Evolutionary conservation across 2,888 invertebrate genomes (phyloP), one percentile per base, ranked within the genome.

Genomic region (Zhuqinia jingwanae): DNA sequence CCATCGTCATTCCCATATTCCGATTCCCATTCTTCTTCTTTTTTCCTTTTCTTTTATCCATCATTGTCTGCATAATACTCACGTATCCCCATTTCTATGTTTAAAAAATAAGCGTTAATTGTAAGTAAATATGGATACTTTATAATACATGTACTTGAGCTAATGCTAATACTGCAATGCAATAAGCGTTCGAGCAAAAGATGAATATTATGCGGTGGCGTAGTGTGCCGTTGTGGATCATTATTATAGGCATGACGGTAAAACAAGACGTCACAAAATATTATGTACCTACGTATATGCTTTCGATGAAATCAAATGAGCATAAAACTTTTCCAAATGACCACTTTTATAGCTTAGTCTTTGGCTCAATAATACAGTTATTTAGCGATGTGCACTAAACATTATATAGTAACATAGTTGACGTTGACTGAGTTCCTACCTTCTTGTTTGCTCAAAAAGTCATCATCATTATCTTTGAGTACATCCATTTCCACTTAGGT

Each of bases 271-370:
- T 65, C 60, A 25, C 65, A 36, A 30, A 65, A 17, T 22, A 58
- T 20, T 58, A 11, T 65, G 65, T 17, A 2, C 17, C 36, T 65
- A 22, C 8, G n/a, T 11, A 25, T 17, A 5, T 65, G 36, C 17
- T 22, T 11, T 58, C 13, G 56, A 60, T 58, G 13, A 20, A 25
- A 25, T 25, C 6, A 5, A 56, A 58, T 58, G 13, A 53, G 15
- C 2, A 50, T n/a, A n/a, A 58, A 58, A 58, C 11, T 56, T 76
- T 56, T 77, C 45, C 77, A 60, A 77, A 30, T 77, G 77, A 77
- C 77, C 77, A 77, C 58, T 77, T 77, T 58, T 25, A 17, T 68
- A 8, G 13, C 5, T 76, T 5, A 36, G 22, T 77, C 42, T 56
- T 42, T 77, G 77, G 58, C 76, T 22, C 58, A 1, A 11, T 58